Evolutionary conservation across 2,797 vertebrate genomes (phyloP).

Genomic region (Platalea minor): DNA sequence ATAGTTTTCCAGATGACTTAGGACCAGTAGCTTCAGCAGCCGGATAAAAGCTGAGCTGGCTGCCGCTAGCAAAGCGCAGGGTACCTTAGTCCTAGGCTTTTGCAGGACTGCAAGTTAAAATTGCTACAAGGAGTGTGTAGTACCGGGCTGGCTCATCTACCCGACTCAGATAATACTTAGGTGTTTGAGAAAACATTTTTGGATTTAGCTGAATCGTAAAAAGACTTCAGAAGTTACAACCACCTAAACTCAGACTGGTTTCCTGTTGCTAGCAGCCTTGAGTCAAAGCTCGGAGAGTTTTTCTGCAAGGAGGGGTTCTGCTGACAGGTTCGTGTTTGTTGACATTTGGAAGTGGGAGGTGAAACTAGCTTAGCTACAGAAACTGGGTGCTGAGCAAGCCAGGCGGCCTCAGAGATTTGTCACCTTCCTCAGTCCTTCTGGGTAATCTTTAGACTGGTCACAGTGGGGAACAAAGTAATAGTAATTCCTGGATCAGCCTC

Average conservation of each 20-base stretch:
- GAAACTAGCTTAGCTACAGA: constrained; percentile 26
- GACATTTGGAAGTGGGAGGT: background rate
- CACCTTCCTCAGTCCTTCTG: background rate
- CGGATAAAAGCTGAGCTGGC: background rate
- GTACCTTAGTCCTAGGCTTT: background rate
- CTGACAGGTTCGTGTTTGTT: background rate
- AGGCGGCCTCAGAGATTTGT: background rate
- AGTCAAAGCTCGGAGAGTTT: background rate
- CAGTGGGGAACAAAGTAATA: background rate
- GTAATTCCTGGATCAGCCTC: background rate
- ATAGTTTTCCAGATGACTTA: background rate
- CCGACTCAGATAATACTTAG: accelerated
- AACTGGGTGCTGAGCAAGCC: background rate
- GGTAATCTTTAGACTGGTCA: background rate
- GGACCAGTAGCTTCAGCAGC: background rate
- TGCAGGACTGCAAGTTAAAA: background rate
- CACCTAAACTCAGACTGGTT: background rate
- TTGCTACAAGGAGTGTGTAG: no score
- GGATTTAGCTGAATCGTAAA: accelerated
- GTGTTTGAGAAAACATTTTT: background rate
- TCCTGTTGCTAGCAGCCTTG: background rate
- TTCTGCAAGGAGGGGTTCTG: background rate
- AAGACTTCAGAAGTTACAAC: background rate
- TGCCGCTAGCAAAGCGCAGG: accelerated
- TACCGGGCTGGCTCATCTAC: accelerated